These are phyloP conservation scores for Tapirus terrestris DNA, from an alignment of 2,113 vertebrate genomes.

Conservation along the genomic window DNA sequence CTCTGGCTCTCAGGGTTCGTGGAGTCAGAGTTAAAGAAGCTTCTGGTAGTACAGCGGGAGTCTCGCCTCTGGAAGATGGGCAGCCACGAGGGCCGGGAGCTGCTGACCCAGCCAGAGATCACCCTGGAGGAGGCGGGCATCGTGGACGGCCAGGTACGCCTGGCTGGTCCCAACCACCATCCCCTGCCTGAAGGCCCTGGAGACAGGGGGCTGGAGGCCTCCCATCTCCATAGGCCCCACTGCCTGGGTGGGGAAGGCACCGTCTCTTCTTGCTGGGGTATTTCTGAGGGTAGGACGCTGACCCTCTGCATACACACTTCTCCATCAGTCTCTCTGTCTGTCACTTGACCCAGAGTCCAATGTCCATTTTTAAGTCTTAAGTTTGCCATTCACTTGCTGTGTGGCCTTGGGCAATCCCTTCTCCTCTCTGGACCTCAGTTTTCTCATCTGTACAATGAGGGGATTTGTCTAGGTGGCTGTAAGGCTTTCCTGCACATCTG, in stretches of 20 bases:
- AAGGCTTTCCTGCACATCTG: neutral
- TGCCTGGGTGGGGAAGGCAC: neutral
- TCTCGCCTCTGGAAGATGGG: conserved; percentile 37
- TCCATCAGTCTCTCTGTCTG: neutral
- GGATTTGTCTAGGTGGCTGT: neutral
- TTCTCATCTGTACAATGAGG: neutral
- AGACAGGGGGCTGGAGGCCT: no score
- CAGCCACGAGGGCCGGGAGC: neutral
- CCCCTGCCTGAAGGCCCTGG: neutral
- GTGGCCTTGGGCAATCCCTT: neutral
- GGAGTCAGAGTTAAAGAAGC: conserved; percentile 58
- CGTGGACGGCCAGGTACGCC: neutral
- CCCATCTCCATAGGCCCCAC: neutral
- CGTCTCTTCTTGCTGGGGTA: neutral
- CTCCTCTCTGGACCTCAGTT: neutral
- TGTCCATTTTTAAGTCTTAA: neutral
- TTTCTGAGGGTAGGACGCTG: neutral
- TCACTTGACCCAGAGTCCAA: neutral
- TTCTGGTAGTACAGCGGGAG: neutral
- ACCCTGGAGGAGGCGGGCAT: neutral
- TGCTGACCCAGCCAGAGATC: conserved; percentile 48
- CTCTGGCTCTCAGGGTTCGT: conserved; percentile 51
- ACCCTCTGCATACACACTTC: no score
- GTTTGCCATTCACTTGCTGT: neutral
- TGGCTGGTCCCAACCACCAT: no score